phyloP scores from a whole-genome alignment of 2,888 invertebrate genomes.

The Clanis bilineata region DNA sequence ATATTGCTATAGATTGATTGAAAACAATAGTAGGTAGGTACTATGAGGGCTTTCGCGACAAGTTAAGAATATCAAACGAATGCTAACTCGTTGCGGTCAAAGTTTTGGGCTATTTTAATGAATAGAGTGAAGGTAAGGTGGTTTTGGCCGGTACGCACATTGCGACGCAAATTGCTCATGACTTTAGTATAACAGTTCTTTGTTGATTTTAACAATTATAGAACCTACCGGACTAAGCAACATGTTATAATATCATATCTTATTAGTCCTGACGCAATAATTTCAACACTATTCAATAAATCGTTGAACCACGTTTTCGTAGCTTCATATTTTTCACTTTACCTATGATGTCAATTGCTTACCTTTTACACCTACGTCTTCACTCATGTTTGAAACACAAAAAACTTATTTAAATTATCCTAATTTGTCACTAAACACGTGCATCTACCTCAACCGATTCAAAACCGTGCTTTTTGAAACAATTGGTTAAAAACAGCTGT shows the following conservation, averaged over 20 bases:
- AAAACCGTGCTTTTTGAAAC: constrained; percentile 53
- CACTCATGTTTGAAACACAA: constrained; percentile 54
- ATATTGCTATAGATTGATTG: too few species aligned
- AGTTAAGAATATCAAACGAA: not conserved
- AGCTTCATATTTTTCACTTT: not conserved
- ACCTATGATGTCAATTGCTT: not conserved
- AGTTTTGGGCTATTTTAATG: not conserved
- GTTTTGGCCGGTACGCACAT: not conserved
- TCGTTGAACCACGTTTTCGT: constrained; percentile 1
- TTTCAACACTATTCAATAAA: not conserved
- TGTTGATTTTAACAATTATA: not conserved
- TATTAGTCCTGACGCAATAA: not conserved
- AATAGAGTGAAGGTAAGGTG: not conserved
- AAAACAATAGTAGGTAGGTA: too few species aligned
- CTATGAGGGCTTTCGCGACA: too few species aligned
- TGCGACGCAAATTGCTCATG: not conserved
- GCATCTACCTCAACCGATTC: constrained; percentile 48
- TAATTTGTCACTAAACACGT: constrained; percentile 53
- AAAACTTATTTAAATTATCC: constrained; percentile 26
- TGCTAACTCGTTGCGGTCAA: not conserved
- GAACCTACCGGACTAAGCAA: too few species aligned
- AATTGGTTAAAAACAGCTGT: constrained; percentile 72
- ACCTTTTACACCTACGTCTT: constrained; percentile 46
- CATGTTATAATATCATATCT: not conserved
- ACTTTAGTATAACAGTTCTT: not conserved